Evolutionary conservation across 2,113 vertebrate genomes (phyloP), one percentile per base, ranked within the genome.

Genomic region (Zosterops pallidus): DNA sequence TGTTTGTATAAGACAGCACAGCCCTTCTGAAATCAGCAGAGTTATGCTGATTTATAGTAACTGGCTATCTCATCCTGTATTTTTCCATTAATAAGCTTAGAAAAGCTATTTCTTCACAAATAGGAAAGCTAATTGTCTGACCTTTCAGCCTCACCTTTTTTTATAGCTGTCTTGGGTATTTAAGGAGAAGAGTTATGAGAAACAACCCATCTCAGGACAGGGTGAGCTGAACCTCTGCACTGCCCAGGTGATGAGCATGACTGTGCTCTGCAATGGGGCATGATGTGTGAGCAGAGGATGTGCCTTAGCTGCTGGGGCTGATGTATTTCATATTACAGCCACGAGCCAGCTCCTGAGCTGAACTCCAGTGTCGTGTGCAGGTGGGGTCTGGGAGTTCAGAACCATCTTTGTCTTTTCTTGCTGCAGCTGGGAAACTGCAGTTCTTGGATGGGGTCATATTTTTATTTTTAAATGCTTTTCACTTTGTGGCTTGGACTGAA

Each of bases 131-230:
- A 83, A 95, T 95, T 83, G 89, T 56, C 55, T 86, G 89, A 57
- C 92, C 94, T 95, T 92, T 95, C 81, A 89, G 71, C 46, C 86
- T 82, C 68, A 93, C 79, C 79, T 39, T 33, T 77, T 94, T 93
- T 92, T 57, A 92, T 63, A 55, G 80, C 63, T 94, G 64, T 86
- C 76, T 84, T 85, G 69, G 37, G 92, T 53, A 79, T 84, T 86
- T 97, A 90, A 2, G 0, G 92, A 85, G 85, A 91, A 91, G 55
- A 89, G 52, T 80, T 94, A 94, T 83, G 91, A 91, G 91, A 94
- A 96, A 89, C 26, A 74, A 11, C 46, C 14, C 19, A 0, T 71
- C 31, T 93, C 42, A 55, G 69, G 93, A 88, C 75, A 85, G 82
- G 64, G 31, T 78, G 68, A 80, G 42, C 39, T 67, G 71, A 85